Evolutionary conservation across 2,797 vertebrate genomes (phyloP).

Genomic region (Danio albolineatus): DNA sequence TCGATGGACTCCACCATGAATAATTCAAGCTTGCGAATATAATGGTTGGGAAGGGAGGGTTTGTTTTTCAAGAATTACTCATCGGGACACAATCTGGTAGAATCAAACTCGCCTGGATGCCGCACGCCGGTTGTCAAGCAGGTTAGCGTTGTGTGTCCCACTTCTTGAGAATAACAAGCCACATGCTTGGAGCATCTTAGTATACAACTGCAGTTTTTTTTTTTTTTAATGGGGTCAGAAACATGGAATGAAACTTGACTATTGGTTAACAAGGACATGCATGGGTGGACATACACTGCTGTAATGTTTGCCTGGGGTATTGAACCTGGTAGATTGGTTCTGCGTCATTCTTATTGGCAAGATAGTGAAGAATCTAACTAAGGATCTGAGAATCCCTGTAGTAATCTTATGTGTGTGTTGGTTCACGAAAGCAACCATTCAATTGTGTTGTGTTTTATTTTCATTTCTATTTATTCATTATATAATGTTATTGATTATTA

Average conservation of each 20-base stretch:
- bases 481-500: no score
- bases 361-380: no score
- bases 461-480: no score
- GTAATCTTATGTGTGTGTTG: no score
- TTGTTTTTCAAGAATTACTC: conserved; percentile 26
- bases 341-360: not conserved
- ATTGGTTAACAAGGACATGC: conserved; percentile 15
- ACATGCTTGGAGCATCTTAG: not conserved
- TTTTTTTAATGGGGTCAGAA: conserved; percentile 25
- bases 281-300: not conserved
- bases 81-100: conserved; percentile 16
- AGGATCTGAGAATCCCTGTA: no score
- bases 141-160: conserved; percentile 15
- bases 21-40: conserved; percentile 49
- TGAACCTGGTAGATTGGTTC: not conserved
- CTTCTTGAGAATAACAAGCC: conserved; percentile 24
- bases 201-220: not conserved
- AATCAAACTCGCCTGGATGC: conserved; percentile 31
- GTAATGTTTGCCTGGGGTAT: not conserved
- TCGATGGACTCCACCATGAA: conserved; percentile 43
- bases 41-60: not conserved
- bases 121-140: conserved; percentile 19
- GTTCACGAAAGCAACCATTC: no score
- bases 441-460: no score
- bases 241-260: not conserved